Evolutionary conservation across 2,797 vertebrate genomes (phyloP), one percentile per base, ranked within the genome.

Genomic region (Pseudomugil tenellus): DNA sequence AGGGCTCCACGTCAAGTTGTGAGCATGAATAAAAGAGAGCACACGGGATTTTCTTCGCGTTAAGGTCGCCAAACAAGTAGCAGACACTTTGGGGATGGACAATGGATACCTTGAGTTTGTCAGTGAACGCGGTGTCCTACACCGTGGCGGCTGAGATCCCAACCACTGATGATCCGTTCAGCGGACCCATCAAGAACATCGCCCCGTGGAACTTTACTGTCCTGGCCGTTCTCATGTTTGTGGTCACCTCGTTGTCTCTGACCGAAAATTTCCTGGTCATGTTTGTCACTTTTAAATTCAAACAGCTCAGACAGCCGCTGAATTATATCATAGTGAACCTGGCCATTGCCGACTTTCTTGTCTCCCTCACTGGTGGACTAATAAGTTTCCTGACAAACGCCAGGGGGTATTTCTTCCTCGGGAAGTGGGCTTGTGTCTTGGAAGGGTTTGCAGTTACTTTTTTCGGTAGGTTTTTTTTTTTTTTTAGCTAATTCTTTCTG

Each of bases 391-490:
- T 95, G 56, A 96, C 96, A 0, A 97, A 98, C 72, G 83, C 95
- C 3, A 90, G 91, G 32, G 96, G 96, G 9, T 97, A 95, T 76
- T 97, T 98, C 91, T 96, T 95, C 75, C 92, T 98, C 72, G 96
- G 96, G 65, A 89, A 58, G 63, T 96, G 95, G 95, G 95, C 96
- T 60, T 98, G 96, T 35, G 88, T 97, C 7, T 46, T 96, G 81
- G 96, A 98, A 87, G 96, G 96, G 60, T 98, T 98, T 74, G 96
- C 95, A 0, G 96, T 98, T n/a, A 97, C 96, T 19, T 97, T 93
- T 88, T 96, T 98, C 81, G 96, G 96, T 98, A 94, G 94, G 96
- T 90, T 51, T 3, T 28, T 2, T 1, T n/a, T n/a, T n/a, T n/a
- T n/a, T n/a, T n/a, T n/a, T n/a, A n/a, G 10, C 21, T 5, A 1